These are phyloP conservation scores for Dicyrtomina minuta DNA, from an alignment of 2,888 invertebrate genomes.

Conservation along the genomic window DNA sequence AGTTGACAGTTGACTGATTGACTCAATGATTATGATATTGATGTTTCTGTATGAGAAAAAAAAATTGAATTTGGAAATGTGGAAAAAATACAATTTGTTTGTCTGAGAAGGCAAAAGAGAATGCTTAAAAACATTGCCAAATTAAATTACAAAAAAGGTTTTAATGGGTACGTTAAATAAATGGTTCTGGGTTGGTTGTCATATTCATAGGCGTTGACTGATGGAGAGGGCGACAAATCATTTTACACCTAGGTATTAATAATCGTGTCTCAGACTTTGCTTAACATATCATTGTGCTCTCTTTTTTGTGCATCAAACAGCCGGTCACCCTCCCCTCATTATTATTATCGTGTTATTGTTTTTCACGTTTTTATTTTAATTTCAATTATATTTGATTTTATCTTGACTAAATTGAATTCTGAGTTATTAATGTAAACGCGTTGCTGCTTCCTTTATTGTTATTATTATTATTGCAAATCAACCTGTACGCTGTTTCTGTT, in stretches of 20 bases:
- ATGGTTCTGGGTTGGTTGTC: constrained; percentile 16
- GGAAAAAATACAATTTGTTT: too few species aligned
- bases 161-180: background rate
- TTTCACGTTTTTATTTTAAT: constrained; percentile 2
- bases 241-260: constrained; percentile 21
- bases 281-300: constrained; percentile 20
- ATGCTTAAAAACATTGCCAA: too few species aligned
- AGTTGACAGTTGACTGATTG: background rate
- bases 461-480: too few species aligned
- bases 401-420: background rate
- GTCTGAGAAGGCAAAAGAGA: too few species aligned
- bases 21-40: background rate
- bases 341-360: too few species aligned
- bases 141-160: too few species aligned
- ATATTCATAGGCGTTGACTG: constrained; percentile 23
- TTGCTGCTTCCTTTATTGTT: too few species aligned
- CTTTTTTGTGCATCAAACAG: constrained; percentile 4
- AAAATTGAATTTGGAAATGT: background rate
- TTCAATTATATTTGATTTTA: background rate
- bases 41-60: background rate
- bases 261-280: constrained; percentile 17
- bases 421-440: too few species aligned
- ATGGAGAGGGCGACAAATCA: constrained; percentile 25
- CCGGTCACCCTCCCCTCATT: background rate
- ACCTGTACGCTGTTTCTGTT: too few species aligned